phyloP scores from a whole-genome alignment of 2,797 vertebrate genomes.

The Enteromius afrohamiltoni region DNA sequence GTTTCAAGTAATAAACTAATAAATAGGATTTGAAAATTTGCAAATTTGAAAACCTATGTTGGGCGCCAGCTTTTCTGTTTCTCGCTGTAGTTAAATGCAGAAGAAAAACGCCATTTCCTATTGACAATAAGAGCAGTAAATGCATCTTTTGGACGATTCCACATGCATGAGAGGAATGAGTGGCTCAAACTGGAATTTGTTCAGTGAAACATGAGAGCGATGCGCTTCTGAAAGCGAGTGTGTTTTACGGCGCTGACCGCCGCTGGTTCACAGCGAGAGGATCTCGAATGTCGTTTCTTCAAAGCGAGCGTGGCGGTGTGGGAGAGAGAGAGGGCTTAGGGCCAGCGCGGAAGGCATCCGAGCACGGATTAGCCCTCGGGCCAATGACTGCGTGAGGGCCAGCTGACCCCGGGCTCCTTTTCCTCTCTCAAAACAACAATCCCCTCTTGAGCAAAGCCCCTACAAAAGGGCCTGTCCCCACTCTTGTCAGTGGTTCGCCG shows the following conservation, averaged over 20 bases:
- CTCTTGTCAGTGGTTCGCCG: constrained; percentile 71
- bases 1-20: neutral
- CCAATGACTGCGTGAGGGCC: constrained; percentile 72
- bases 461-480: constrained; percentile 83
- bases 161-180: neutral
- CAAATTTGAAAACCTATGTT: neutral
- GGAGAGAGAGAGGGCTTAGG: constrained; percentile 70
- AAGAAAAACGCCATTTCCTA: neutral
- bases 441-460: constrained; percentile 71
- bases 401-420: constrained; percentile 81
- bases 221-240: constrained; percentile 16
- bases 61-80: neutral
- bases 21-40: too few relatives aligned
- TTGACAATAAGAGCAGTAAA: neutral
- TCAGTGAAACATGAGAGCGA: constrained; percentile 34
- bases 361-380: constrained; percentile 78
- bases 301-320: constrained; percentile 72
- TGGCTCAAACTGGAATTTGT: constrained; percentile 25
- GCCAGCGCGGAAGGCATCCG: constrained; percentile 79
- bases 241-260: constrained; percentile 67
- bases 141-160: neutral
- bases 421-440: constrained; percentile 86
- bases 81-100: neutral
- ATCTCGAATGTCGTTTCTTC: constrained; percentile 81
- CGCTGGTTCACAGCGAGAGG: constrained; percentile 59